These are phyloP conservation scores for Limanda limanda DNA, from an alignment of 2,113 vertebrate genomes.

Conservation along the genomic window DNA sequence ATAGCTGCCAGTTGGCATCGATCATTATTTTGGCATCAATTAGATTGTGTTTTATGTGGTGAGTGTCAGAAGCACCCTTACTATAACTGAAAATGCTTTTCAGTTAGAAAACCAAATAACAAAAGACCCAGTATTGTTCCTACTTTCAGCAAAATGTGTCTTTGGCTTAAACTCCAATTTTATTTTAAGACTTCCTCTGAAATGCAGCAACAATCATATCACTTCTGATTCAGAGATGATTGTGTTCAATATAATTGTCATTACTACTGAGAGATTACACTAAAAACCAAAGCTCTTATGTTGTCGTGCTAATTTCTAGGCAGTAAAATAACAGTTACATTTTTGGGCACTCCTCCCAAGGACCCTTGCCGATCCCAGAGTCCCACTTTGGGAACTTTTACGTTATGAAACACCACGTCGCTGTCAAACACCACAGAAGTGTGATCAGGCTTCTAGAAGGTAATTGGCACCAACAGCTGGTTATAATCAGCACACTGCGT, in stretches of 20 bases:
- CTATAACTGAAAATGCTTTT: too few relatives aligned
- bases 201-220: background rate
- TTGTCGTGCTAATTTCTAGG: constrained; percentile 7
- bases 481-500: constrained; percentile 67
- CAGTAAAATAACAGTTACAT: constrained; percentile 7
- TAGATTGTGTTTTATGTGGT: background rate
- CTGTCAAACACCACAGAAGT: constrained; percentile 36
- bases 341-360: background rate
- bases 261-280: constrained; percentile 22
- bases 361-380: background rate
- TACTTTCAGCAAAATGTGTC: background rate
- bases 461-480: constrained; percentile 70
- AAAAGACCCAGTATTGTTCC: background rate
- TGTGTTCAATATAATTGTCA: constrained; percentile 22
- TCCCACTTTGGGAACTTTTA: constrained; percentile 29
- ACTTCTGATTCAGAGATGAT: background rate
- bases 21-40: background rate
- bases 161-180: background rate
- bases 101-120: background rate
- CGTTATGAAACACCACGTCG: constrained; percentile 31
- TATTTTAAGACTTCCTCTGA: background rate
- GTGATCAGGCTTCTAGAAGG: constrained; percentile 45
- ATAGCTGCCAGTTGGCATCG: background rate
- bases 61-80: background rate
- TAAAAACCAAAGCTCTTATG: background rate